Evolutionary conservation across 2,888 invertebrate species (phyloP).

Genomic region (Calameuta filiformis): DNA sequence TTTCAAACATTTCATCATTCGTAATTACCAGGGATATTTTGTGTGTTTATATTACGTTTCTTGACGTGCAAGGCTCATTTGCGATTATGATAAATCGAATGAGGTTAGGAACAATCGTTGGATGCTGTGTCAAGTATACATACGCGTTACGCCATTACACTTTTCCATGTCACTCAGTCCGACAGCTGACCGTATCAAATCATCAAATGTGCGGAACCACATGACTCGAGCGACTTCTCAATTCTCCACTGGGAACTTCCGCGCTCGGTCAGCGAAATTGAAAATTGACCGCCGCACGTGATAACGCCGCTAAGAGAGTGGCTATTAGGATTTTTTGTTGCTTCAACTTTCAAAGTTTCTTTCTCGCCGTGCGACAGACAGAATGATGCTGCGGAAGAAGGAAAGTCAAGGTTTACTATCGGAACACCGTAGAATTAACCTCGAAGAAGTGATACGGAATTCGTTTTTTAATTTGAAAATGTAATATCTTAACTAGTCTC

Average conservation of each 20-base stretch:
- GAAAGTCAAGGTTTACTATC: not conserved
- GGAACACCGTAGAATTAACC: not conserved
- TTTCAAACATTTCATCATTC: not conserved
- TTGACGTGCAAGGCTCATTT: not conserved
- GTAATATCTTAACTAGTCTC: not conserved
- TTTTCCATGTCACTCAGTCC: conserved; percentile 25
- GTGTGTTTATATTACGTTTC: too few species aligned
- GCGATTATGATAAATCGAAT: not conserved
- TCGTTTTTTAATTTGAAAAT: not conserved
- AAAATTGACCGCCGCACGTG: conserved; percentile 40
- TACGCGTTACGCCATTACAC: not conserved
- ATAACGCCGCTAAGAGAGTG: conserved; percentile 14
- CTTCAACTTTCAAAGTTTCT: conserved; percentile 11
- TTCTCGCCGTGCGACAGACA: conserved; percentile 13
- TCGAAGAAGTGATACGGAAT: not conserved
- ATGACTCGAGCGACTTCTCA: conserved; percentile 40
- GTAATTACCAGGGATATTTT: not conserved
- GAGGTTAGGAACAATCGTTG: not conserved
- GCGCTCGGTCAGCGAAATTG: conserved; percentile 50
- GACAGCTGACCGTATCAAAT: conserved; percentile 54
- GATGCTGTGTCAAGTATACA: not conserved
- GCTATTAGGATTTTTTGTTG: conserved; percentile 27
- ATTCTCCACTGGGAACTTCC: conserved; percentile 46
- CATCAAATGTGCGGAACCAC: conserved; percentile 11
- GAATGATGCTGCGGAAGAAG: not conserved